A percentile compares a stretch with the other conserved stretches of the same genome.
Conservation (phyloP, 2,888 invertebrate species). For the Ophioninae sp. region DNA sequence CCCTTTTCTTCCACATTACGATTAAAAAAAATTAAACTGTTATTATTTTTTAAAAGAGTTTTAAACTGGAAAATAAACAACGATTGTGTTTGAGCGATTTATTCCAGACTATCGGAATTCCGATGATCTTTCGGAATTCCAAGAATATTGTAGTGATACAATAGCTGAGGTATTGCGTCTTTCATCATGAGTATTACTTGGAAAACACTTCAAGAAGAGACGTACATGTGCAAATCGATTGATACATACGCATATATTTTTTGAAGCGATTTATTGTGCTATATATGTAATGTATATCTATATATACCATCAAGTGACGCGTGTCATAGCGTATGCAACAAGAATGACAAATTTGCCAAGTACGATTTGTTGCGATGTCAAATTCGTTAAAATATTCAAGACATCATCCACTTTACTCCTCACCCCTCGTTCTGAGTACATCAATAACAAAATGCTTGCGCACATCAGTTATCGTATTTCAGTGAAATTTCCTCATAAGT, state of each 20-base stretch:
- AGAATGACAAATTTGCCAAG: conserved; percentile 22
- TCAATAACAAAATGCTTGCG: conserved; percentile 12
- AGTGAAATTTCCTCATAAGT: too few species aligned
- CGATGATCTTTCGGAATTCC: conserved; percentile 52
- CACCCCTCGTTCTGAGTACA: neutral
- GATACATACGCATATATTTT: conserved; percentile 8
- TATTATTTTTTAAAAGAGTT: neutral
- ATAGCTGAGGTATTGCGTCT: conserved; percentile 50
- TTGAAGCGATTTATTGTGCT: neutral
- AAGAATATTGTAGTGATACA: conserved; percentile 38
- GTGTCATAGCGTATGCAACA: neutral
- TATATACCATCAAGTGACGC: neutral
- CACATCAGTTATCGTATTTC: neutral
- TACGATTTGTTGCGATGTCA: conserved; percentile 4
- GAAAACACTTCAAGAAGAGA: conserved; percentile 43
- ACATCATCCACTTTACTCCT: neutral
- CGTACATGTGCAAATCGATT: conserved; percentile 25
- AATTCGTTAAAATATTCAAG: conserved; percentile 12
- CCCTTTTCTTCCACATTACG: too few species aligned
- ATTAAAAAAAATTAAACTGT: neutral
- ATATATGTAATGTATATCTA: conserved; percentile 9
- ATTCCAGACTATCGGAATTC: neutral
- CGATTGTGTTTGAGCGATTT: conserved; percentile 2
- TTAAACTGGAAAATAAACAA: neutral
- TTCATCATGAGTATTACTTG: conserved; percentile 36